A percentile compares a stretch with the other conserved stretches of the same genome.
These are phyloP conservation scores for Acanthurus leucopareius DNA, from an alignment of 2,797 vertebrate species.

Conservation along the genomic window DNA sequence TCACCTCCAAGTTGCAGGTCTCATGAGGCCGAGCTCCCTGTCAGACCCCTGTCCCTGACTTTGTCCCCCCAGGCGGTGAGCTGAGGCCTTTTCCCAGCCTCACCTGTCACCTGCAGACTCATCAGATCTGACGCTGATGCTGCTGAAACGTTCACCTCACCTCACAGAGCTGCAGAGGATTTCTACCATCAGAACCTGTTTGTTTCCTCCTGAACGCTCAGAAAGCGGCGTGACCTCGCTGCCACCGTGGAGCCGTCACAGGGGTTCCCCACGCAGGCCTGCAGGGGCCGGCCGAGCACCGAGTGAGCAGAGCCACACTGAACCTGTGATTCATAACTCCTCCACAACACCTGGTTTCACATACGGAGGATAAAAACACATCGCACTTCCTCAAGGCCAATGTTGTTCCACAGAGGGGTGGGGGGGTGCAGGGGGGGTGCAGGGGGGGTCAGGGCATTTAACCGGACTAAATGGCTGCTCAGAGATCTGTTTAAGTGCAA, in stretches of 20 bases:
- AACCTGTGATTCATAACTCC: slow-evolving; percentile 76
- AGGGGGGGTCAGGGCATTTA: slow-evolving; percentile 14
- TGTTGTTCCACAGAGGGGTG: slow-evolving; percentile 34
- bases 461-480: slow-evolving; percentile 18
- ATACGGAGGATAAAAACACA: slow-evolving; percentile 62
- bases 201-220: not conserved
- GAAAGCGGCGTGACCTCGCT: slow-evolving; percentile 13
- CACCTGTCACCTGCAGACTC: slow-evolving; percentile 67
- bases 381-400: slow-evolving; percentile 69
- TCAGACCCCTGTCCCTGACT: not conserved
- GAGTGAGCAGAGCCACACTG: slow-evolving; percentile 72
- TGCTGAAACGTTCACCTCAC: slow-evolving; percentile 82
- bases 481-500: slow-evolving; percentile 67
- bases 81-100: slow-evolving; percentile 40
- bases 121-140: slow-evolving; percentile 74
- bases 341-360: slow-evolving; percentile 70
- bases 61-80: slow-evolving; percentile 32
- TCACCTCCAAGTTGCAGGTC: too few relatives aligned
- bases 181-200: not conserved
- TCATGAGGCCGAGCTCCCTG: slow-evolving; percentile 4
- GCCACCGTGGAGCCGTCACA: not conserved
- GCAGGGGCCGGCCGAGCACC: slow-evolving; percentile 12
- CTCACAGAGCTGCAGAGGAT: slow-evolving; percentile 25
- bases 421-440: not conserved
- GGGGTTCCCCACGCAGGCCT: not conserved